These are phyloP conservation scores for Malacosoma neustria DNA, from an alignment of 2,888 invertebrate genomes.

Conservation along the genomic window DNA sequence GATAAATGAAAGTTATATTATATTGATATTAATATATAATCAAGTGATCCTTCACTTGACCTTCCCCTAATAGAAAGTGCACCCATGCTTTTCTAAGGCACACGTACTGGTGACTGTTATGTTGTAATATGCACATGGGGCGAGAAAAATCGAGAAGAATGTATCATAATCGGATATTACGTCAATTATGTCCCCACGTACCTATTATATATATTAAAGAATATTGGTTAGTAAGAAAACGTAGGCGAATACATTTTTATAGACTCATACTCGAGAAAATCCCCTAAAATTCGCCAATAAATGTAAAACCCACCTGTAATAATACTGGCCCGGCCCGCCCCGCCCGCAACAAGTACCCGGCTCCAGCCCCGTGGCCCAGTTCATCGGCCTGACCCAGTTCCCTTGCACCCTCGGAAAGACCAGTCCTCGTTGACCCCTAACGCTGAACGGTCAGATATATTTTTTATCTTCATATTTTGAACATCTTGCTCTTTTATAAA, in stretches of 20 bases:
- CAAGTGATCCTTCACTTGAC: too few species aligned
- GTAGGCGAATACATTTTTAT: neutral
- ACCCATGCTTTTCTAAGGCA: too few species aligned
- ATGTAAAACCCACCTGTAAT: constrained; percentile 21
- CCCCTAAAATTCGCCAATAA: constrained; percentile 9
- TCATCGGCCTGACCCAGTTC: constrained; percentile 41
- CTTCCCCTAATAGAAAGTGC: too few species aligned
- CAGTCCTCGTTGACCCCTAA: constrained; percentile 14
- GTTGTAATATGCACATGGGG: too few species aligned
- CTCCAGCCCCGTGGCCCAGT: constrained; percentile 29
- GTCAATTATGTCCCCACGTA: too few species aligned
- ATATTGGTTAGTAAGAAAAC: neutral
- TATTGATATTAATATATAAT: too few species aligned
- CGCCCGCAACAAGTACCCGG: constrained; percentile 1
- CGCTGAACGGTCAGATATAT: constrained; percentile 7
- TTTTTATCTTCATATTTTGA: neutral
- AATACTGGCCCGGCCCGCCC: neutral
- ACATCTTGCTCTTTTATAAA: too few species aligned
- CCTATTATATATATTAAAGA: too few species aligned
- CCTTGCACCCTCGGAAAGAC: constrained; percentile 10
- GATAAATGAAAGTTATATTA: too few species aligned
- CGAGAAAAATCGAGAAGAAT: too few species aligned
- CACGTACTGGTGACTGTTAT: too few species aligned
- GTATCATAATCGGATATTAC: too few species aligned
- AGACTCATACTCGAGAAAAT: neutral